Evolutionary conservation across 2,888 invertebrate species (phyloP), one percentile per base, ranked within the genome.

Genomic region (Charanyca ferruginea): DNA sequence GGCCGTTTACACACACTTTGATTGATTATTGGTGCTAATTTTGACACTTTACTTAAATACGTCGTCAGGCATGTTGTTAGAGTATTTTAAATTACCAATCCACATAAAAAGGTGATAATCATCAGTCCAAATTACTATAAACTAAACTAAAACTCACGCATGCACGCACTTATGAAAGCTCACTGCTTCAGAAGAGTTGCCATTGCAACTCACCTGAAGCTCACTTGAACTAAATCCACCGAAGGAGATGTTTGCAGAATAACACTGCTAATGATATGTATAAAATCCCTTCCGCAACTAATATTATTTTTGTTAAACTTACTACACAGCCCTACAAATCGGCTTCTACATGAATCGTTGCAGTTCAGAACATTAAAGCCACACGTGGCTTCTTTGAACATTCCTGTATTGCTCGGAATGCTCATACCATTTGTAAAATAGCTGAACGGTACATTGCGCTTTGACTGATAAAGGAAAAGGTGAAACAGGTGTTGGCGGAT

Each of bases 401-500:
- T 76, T 75, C 13, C 13, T 51, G 16, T 72, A 51, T 60, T 22
- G 20, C 68, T 35, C 20, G 9, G 22, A 35, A 25, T 41, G 38
- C 32, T 41, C 55, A 45, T 53, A 41, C 49, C 41, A 60, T 75
- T 67, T 75, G 23, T 68, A 53, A 58, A 58, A 48, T 58, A 38
- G 58, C 35, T 45, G 41, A 55, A 74, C 53, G 42, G 51, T 52
- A 52, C 75, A 53, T 53, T 75, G 49, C 28, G n/a, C 52, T 59
- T 53, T 71, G 53, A 75, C 48, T 44, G 58, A 53, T 55, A 61
- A 18, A 48, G 44, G 11, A 77, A 47, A 63, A 23, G 22, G 2
- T 47, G 51, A 51, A 54, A 55, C 47, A 25, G 42, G 23, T 51
- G 41, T 20, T 41, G 22, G 45, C 22, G 38, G 16, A 49, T 58